phyloP scores from a whole-genome alignment of 2,113 vertebrate species.

The Montifringilla adamsi region DNA sequence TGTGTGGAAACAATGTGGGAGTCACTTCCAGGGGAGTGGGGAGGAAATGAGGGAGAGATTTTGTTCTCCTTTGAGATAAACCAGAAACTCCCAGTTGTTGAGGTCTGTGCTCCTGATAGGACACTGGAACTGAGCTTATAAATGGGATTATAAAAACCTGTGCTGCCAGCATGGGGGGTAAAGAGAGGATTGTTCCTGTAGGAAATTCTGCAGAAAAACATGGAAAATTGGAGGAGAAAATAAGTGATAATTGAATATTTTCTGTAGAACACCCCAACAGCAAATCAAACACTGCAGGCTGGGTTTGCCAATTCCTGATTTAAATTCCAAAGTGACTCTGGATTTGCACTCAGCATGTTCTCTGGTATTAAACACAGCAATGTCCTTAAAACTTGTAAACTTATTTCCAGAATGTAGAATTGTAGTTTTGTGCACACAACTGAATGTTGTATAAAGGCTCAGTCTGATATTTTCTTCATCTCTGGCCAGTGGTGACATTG shows the following conservation, averaged over 20 bases:
- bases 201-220: not conserved
- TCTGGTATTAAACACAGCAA: not conserved
- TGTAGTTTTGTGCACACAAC: not conserved
- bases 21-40: not conserved
- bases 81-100: not conserved
- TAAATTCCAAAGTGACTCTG: not conserved
- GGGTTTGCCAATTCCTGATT: not conserved
- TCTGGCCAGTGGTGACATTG: not conserved
- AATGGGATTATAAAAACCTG: not conserved
- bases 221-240: not conserved
- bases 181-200: not conserved
- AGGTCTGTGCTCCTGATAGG: not conserved
- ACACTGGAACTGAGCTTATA: not conserved
- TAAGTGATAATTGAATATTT: not conserved
- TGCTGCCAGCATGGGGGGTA: not conserved
- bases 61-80: not conserved
- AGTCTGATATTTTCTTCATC: not conserved
- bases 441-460: not conserved
- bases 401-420: constrained; percentile 17
- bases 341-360: not conserved
- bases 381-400: not conserved
- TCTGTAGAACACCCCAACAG: not conserved
- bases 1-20: not conserved
- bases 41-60: constrained; percentile 35
- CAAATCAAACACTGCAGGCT: not conserved